These are phyloP conservation scores for Callipepla squamata DNA, from an alignment of 2,113 vertebrate genomes.

Conservation along the genomic window DNA sequence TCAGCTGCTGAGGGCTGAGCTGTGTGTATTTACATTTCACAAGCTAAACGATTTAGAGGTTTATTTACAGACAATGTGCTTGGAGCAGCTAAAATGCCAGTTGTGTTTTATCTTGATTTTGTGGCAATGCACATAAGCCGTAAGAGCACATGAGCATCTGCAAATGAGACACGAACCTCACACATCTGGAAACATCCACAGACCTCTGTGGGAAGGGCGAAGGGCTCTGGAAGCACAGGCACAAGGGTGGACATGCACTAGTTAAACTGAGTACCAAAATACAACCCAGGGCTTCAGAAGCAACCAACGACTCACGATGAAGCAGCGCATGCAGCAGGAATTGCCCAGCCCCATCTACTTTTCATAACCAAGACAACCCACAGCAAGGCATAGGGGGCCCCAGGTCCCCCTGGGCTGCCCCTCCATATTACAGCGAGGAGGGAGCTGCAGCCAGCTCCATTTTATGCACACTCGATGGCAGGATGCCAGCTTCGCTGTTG, in stretches of 20 bases:
- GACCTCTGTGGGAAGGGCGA: background rate
- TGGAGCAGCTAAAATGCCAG: slow-evolving; percentile 62
- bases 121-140: background rate
- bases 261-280: slow-evolving; percentile 30
- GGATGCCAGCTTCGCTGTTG: slow-evolving; percentile 50
- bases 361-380: background rate
- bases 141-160: background rate
- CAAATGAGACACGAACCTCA: background rate
- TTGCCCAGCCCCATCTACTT: background rate
- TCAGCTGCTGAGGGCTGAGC: slow-evolving; percentile 32
- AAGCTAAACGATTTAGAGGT: slow-evolving; percentile 56
- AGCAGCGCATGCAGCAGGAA: background rate
- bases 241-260: background rate
- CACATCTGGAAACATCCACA: background rate
- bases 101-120: slow-evolving; percentile 56
- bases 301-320: background rate
- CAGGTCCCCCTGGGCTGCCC: background rate
- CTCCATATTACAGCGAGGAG: slow-evolving; percentile 39
- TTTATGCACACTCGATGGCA: slow-evolving; percentile 66
- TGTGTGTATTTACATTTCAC: slow-evolving; percentile 64
- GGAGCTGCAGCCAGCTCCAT: slow-evolving; percentile 64
- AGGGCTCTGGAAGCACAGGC: background rate
- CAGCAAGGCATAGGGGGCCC: background rate
- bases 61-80: slow-evolving; percentile 67
- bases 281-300: background rate